Percentiles rank a stretch among this genome's conserved stretches.
These are phyloP conservation scores for Campylorhamphus procurvoides DNA, from an alignment of 2,113 vertebrate genomes.

Conservation along the genomic window DNA sequence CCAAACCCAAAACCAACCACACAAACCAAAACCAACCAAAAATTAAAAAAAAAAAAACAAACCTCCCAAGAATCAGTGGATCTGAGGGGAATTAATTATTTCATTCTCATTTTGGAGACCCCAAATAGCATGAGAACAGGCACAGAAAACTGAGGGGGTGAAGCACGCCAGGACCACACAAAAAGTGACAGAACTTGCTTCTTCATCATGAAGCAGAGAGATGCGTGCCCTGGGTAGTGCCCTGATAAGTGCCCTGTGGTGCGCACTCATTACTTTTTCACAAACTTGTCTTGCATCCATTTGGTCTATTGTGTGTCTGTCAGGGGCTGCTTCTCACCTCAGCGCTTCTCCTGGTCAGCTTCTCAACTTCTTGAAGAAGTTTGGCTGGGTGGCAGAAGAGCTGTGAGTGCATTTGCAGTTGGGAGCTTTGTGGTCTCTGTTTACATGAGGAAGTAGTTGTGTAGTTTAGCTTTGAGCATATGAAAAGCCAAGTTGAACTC, in stretches of 20 bases:
- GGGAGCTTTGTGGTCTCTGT: background rate
- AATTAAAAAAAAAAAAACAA: background rate
- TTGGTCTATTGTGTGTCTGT: rapidly evolving
- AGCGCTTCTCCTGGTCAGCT: background rate
- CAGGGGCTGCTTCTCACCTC: background rate
- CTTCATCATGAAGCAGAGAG: background rate
- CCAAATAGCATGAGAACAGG: rapidly evolving
- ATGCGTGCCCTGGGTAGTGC: background rate
- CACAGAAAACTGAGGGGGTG: background rate
- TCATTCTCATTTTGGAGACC: background rate
- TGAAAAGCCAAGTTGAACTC: background rate
- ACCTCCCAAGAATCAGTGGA: background rate
- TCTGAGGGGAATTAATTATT: background rate
- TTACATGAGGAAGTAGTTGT: background rate
- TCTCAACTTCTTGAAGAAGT: background rate
- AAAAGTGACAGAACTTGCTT: background rate
- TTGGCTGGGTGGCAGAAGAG: background rate
- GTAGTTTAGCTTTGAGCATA: background rate
- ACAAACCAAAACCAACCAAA: background rate
- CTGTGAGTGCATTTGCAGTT: background rate
- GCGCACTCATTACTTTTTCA: background rate
- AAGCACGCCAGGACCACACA: background rate
- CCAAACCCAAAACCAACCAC: too few relatives aligned
- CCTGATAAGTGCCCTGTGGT: background rate
- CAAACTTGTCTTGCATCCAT: background rate